These are phyloP conservation scores for Ctenopoma kingsleyae DNA, from an alignment of 2,797 vertebrate species.

Conservation along the genomic window DNA sequence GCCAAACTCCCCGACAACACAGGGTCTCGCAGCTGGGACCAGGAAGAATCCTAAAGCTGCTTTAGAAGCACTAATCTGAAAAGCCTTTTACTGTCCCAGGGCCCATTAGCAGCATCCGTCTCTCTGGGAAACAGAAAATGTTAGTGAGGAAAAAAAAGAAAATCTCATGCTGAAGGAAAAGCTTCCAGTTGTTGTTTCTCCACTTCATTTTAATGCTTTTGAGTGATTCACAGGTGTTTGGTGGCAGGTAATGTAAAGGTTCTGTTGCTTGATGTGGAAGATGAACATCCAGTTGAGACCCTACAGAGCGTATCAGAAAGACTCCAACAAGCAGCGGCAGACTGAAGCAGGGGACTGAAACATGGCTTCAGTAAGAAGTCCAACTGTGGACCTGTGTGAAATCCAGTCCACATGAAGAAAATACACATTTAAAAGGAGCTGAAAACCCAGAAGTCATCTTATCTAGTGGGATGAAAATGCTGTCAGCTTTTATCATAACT, in stretches of 20 bases:
- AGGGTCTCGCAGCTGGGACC: constrained; percentile 19
- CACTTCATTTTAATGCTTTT: not conserved
- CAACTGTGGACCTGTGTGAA: constrained; percentile 1
- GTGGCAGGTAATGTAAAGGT: constrained; percentile 1
- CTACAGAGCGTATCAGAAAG: not conserved
- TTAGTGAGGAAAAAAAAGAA: not conserved
- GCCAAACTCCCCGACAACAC: not conserved
- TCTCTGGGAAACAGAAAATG: constrained; percentile 20
- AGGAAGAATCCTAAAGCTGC: constrained; percentile 34
- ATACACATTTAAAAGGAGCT: not conserved
- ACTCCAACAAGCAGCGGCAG: constrained; percentile 4
- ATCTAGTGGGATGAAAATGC: not conserved
- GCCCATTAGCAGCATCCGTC: constrained; percentile 44
- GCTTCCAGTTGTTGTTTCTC: not conserved
- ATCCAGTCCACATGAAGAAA: constrained; percentile 5
- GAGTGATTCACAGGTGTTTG: constrained; percentile 16
- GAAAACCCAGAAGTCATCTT: not conserved
- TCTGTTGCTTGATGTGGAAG: not conserved
- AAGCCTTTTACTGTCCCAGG: constrained; percentile 39
- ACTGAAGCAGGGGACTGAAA: constrained; percentile 4
- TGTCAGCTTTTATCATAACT: not conserved
- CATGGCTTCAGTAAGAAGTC: not conserved
- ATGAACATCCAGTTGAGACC: constrained; percentile 4
- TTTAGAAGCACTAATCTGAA: constrained; percentile 59
- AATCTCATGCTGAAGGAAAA: not conserved